Base-by-base conservation (phyloP, 1,140 invertebrate genomes). In the Maconellicoccus hirsutus region DNA sequence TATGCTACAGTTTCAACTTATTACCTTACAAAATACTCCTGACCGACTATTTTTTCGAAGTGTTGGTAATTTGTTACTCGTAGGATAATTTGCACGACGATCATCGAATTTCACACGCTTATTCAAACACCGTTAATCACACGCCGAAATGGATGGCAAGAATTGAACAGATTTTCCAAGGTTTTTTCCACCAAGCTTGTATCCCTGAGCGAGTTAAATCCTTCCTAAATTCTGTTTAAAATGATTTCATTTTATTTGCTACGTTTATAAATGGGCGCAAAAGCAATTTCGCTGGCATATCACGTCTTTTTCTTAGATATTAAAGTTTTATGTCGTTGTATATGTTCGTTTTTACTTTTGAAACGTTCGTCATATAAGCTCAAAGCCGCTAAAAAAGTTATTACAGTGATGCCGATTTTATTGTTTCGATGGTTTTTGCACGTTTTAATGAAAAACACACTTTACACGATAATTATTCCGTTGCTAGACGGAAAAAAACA, bases 1-100 rank as follows among this genome's bases (percentile, higher is more conserved):
- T 73, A 22, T 76, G 75, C 70, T 74, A 73, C 59, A 73, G 71
- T 19, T 71, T 74, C 29, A 76, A 76, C 39, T 72, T 75, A 73
- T 16, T 76, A 14, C 74, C 75, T 25, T 72, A 74, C 10, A 22
- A 71, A n/a, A 25, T 59, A 21, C 23, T 73, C 0, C 22, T 73
- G 10, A 70, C 8, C 23, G 10, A 59, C 19, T 38, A 29, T 19
- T 73, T 72, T 70, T 38, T 27, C 23, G n/a, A 73, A 16, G 25
- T 73, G 73, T 73, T 70, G 22, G 69, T 70, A 61, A 16, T 16
- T 22, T 29, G 21, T 66, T n/a, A 38, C 27, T 71, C 25, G 22
- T 59, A 16, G 14, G 33, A 6, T 38, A 38, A 14, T 14, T 14
- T 38, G 14, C 33, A 6, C 6, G 33, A 6, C 33, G 14, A 14